Base-by-base conservation (phyloP, 2,888 invertebrate species). In the Acrocera orbiculus region DNA sequence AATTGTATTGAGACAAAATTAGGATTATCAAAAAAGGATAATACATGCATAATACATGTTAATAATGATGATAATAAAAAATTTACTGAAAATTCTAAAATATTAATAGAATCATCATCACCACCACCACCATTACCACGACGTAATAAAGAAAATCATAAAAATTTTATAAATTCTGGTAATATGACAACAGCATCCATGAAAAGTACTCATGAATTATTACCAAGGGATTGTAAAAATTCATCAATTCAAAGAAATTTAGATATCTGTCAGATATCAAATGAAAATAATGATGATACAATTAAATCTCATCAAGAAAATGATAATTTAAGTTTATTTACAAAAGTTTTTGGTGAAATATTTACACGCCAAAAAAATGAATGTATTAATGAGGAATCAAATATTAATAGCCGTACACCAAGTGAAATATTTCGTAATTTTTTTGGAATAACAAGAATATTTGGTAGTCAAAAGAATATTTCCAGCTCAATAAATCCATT, bases 401-500 rank as follows among this genome's bases (percentile, higher is more conserved):
- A n/a, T n/a, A n/a, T n/a, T n/a, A n/a, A n/a, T n/a, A n/a, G n/a
- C n/a, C n/a, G n/a, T n/a, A n/a, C n/a, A n/a, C n/a, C n/a, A n/a
- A n/a, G n/a, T n/a, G n/a, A n/a, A n/a, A n/a, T n/a, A 5, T n/a
- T 23, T 29, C 3, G 11, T 11, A 23, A 23, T 11, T 23, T 23
- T 5, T 41, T 45, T 8, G 40, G 39, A n/a, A 35, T 35, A 15
- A 25, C 37, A 10, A 34, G 20, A 16, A 19, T 38, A 7, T 39
- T 41, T 20, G 20, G 36, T 14, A 30, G 37, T 20, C 29, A 34
- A 20, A 27, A 37, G 31, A 28, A 25, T n/a, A n/a, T n/a, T n/a
- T n/a, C n/a, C n/a, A n/a, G n/a, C n/a, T n/a, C n/a, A 17, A 36
- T 36, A n/a, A 38, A 45, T 20, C 47, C 48, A 0, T 54, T 58